Evolutionary conservation across 2,888 invertebrate genomes (phyloP), one percentile per base, ranked within the genome.

Genomic region (Scaptomyza tumidula): DNA sequence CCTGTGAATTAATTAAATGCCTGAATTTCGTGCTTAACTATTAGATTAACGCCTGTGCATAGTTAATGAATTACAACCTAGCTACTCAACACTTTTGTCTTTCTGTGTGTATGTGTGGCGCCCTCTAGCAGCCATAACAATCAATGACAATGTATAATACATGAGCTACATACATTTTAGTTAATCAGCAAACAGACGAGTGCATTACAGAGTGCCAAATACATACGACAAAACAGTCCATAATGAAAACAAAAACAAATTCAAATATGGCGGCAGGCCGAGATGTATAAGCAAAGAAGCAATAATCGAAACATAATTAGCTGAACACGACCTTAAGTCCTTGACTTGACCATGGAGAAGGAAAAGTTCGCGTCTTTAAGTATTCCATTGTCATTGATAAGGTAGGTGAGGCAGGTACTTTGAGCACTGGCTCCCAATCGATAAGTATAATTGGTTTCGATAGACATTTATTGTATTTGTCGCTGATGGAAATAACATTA

Each of bases 21-120:
- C 67, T 66, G 45, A 65, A 69, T 71, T 76, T 45, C 35, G 54
- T 53, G 53, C n/a, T 29, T 60, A 60, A 64, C 71, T 67, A 63
- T 63, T 53, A 37, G 46, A 61, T 64, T 55, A 78, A 48, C 14
- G 43, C 35, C 59, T 59, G 33, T 37, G 55, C 44, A 52, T 49
- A 56, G 46, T 37, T 61, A 56, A 76, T 53, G 39, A 52, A 45
- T 31, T 44, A 55, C 33, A 54, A 35, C 43, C 24, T 16, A 16
- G 33, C n/a, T 14, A 49, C 50, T 62, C 62, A 39, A 35, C 50
- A 16, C 37, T 24, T 48, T 33, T 35, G 9, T 19, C 13, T 43
- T 0, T 11, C 29, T 31, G 7, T 24, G 5, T 24, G 11, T 7
- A 37, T 16, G 3, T 24, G 24, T 10, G 53, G 44, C 54, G 33